Percentiles rank a stretch among this genome's conserved stretches.
Conservation (phyloP, 1,140 invertebrate species). For the Drosophila auraria region DNA sequence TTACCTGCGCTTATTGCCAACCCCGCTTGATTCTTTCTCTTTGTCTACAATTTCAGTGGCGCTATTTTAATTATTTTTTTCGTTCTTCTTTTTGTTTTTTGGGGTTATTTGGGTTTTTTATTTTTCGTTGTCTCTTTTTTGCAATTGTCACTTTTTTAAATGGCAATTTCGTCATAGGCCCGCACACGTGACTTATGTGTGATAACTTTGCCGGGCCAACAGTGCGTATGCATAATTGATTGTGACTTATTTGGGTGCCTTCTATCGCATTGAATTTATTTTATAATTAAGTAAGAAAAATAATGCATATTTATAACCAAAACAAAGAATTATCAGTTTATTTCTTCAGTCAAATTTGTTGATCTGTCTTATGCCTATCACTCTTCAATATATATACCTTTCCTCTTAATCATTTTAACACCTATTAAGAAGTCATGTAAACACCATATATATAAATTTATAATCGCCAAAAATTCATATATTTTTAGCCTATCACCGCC, state of each 20-base stretch:
- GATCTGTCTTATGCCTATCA: not conserved
- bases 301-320: not conserved
- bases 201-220: slow-evolving; percentile 38
- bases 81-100: slow-evolving; percentile 8
- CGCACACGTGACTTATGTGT: slow-evolving; percentile 30
- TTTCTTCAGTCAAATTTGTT: not conserved
- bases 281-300: not conserved
- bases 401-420: slow-evolving; percentile 18
- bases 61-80: slow-evolving; percentile 42
- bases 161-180: slow-evolving; percentile 39
- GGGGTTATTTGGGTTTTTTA: slow-evolving; percentile 25
- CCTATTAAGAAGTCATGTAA: slow-evolving; percentile 20
- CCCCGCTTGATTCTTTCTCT: not conserved
- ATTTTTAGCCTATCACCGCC: slow-evolving; percentile 10
- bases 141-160: slow-evolving; percentile 21
- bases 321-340: not conserved
- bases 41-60: slow-evolving; percentile 49
- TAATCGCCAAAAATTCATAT: not conserved
- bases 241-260: slow-evolving; percentile 18
- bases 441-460: slow-evolving; percentile 1
- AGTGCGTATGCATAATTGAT: slow-evolving; percentile 52
- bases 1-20: slow-evolving; percentile 31
- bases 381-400: slow-evolving; percentile 1
- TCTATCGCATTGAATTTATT: not conserved
- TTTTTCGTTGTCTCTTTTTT: slow-evolving; percentile 9